Percentiles rank a stretch among this genome's conserved stretches.
These are phyloP conservation scores for Acanthurus lineatus DNA, from an alignment of 2,797 vertebrate genomes.

Conservation along the genomic window DNA sequence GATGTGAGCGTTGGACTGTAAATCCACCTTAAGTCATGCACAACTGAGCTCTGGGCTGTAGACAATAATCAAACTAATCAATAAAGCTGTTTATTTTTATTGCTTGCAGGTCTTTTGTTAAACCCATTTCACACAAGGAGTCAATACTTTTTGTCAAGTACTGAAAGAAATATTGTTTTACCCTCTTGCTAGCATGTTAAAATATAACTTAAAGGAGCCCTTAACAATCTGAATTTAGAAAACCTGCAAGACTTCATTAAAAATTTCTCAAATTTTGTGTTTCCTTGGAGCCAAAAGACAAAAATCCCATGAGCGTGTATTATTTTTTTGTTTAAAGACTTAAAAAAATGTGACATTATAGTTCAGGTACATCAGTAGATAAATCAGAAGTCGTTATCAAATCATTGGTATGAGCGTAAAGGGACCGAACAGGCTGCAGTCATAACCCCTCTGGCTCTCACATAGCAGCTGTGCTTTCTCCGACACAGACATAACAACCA, in stretches of 20 bases:
- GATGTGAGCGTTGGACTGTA: conserved; percentile 48
- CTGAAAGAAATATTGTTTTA: not conserved
- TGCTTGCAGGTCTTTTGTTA: conserved; percentile 34
- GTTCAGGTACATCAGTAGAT: not conserved
- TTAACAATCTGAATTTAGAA: not conserved
- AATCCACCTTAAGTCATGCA: conserved; percentile 50
- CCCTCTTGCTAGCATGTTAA: not conserved
- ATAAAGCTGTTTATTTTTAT: conserved; percentile 80
- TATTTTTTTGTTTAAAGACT: not conserved
- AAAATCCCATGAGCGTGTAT: not conserved
- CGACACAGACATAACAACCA: conserved; percentile 69
- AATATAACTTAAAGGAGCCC: not conserved
- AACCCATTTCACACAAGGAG: not conserved
- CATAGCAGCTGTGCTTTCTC: conserved; percentile 65
- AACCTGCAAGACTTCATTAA: not conserved
- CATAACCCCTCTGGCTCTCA: conserved; percentile 16
- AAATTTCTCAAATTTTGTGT: not conserved
- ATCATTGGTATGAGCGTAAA: not conserved
- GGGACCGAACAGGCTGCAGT: conserved; percentile 28
- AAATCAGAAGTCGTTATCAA: not conserved
- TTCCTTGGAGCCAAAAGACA: conserved; percentile 2
- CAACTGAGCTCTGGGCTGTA: conserved; percentile 54
- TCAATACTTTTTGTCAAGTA: not conserved
- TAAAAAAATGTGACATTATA: not conserved
- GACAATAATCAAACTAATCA: conserved; percentile 60